Conservation (phyloP, 2,113 vertebrate genomes). For the Festucalex cinctus region DNA sequence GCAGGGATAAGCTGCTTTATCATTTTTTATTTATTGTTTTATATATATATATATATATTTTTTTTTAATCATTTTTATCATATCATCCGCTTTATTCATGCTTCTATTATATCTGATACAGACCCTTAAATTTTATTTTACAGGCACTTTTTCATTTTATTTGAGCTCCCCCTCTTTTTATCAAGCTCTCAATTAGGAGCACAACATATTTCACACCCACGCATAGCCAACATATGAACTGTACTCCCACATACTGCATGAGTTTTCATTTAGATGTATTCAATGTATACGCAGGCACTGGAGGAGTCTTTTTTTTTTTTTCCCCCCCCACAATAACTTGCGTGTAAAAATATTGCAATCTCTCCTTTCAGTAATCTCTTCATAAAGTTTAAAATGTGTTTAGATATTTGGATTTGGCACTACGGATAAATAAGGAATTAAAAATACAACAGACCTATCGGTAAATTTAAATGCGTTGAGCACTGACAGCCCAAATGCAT, state of each 20-base stretch:
- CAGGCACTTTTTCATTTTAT: background rate
- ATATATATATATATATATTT: too few relatives aligned
- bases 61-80: too few relatives aligned
- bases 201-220: constrained; percentile 42
- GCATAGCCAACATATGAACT: constrained; percentile 36
- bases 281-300: constrained; percentile 13
- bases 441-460: background rate
- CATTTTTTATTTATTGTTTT: too few relatives aligned
- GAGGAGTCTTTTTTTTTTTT: constrained; percentile 27
- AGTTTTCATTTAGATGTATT: constrained; percentile 37
- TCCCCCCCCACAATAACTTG: too few relatives aligned
- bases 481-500: constrained; percentile 6
- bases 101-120: background rate
- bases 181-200: constrained; percentile 27
- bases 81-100: background rate
- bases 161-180: constrained; percentile 14
- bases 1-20: background rate
- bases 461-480: background rate
- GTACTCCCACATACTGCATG: constrained; percentile 38
- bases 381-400: background rate
- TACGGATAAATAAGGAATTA: background rate
- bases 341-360: too few relatives aligned
- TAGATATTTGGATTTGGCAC: background rate
- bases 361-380: background rate
- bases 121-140: constrained; percentile 21